Evolutionary conservation across 2,797 vertebrate species (phyloP).

Genomic region (Salarias fasciatus): DNA sequence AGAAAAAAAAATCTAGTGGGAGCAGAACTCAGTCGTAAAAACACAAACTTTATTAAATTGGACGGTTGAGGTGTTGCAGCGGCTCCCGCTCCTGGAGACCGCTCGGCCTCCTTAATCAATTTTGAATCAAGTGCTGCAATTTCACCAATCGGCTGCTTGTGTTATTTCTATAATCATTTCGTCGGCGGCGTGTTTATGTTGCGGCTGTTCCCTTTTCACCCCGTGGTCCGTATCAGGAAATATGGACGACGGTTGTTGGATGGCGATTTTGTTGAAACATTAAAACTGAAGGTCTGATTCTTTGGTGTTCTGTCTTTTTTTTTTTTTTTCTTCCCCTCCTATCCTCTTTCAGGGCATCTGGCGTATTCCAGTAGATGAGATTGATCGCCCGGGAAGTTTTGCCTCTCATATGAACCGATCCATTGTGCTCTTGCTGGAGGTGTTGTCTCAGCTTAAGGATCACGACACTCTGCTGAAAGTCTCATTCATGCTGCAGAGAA

Average conservation of each 20-base stretch:
- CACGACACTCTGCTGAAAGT: constrained; percentile 95
- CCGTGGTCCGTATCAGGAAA: too few relatives aligned
- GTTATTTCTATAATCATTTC: neutral
- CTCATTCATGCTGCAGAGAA: constrained; percentile 98
- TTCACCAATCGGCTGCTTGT: neutral
- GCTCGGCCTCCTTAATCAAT: neutral
- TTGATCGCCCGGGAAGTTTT: constrained; percentile 98
- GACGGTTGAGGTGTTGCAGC: neutral
- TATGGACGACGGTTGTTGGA: too few relatives aligned
- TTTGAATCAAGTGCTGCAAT: constrained; percentile 7
- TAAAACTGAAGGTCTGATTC: constrained; percentile 1
- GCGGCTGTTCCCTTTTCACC: too few relatives aligned
- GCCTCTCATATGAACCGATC: constrained; percentile 99
- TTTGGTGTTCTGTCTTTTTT: neutral
- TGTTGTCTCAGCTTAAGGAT: constrained; percentile 94
- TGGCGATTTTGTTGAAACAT: neutral
- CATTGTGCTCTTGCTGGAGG: constrained; percentile 93
- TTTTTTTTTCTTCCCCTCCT: neutral
- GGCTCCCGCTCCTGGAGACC: neutral
- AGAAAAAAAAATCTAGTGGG: constrained; percentile 3
- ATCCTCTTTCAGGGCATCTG: constrained; percentile 91
- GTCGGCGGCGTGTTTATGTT: too few relatives aligned
- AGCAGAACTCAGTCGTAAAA: constrained; percentile 12
- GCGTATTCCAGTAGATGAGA: constrained; percentile 99
- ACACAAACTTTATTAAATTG: constrained; percentile 18